These are phyloP conservation scores for Bucorvus abyssinicus DNA, from an alignment of 2,797 vertebrate species.

Conservation along the genomic window DNA sequence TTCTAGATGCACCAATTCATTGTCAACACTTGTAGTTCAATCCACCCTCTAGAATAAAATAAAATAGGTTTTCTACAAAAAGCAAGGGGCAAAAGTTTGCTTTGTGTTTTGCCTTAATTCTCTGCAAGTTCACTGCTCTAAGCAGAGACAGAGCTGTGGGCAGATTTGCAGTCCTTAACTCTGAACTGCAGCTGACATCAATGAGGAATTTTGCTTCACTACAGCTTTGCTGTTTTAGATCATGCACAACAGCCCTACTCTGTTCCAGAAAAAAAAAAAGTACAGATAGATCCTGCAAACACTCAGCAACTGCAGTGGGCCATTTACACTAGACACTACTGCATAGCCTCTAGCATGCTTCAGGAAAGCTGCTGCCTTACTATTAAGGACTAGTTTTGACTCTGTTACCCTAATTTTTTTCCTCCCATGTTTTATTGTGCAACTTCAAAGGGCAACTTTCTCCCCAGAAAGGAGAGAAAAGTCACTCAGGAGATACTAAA, in stretches of 20 bases:
- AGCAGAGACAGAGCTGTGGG: neutral
- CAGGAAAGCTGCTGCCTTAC: neutral
- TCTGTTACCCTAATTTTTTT: neutral
- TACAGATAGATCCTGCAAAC: neutral
- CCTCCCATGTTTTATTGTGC: neutral
- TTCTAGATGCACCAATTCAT: neutral
- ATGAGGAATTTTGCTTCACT: neutral
- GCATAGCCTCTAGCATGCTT: neutral
- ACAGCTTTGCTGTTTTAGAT: neutral
- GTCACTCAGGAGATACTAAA: neutral
- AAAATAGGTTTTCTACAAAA: neutral
- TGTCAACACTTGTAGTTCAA: neutral
- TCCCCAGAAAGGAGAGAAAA: neutral
- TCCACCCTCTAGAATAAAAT: neutral
- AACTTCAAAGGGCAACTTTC: neutral
- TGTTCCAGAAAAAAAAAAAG: neutral
- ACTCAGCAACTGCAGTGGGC: neutral
- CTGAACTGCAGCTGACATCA: neutral
- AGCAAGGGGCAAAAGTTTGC: neutral
- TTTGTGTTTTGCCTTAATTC: neutral
- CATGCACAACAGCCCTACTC: neutral
- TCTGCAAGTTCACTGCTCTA: neutral
- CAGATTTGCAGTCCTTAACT: neutral
- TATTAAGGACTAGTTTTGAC: neutral
- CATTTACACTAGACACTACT: neutral